phyloP scores from a whole-genome alignment of 1,140 invertebrate species.

The Thaumatotibia leucotreta region DNA sequence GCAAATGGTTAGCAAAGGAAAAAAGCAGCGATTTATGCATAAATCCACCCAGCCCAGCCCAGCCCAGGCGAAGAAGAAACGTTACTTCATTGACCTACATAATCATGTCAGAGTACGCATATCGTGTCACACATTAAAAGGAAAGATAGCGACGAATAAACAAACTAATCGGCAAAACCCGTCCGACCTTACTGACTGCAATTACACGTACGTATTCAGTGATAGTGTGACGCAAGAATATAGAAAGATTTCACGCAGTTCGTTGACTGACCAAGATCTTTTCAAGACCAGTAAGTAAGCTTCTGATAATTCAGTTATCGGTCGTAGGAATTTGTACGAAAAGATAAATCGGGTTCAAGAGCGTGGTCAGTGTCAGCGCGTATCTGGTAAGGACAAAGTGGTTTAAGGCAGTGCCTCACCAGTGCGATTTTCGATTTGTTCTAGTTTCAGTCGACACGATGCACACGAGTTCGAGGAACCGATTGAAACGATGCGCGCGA shows the following conservation, averaged over 20 bases:
- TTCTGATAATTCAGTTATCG: neutral
- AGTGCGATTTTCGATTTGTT: neutral
- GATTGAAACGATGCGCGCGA: neutral
- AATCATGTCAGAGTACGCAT: neutral
- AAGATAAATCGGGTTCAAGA: conserved; percentile 1
- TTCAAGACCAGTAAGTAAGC: neutral
- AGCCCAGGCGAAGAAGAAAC: neutral
- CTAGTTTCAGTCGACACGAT: neutral
- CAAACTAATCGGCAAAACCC: neutral
- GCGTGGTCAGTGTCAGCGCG: neutral
- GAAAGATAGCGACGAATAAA: neutral
- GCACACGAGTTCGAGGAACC: neutral
- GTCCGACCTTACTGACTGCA: neutral
- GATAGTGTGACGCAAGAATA: neutral
- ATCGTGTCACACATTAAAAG: neutral
- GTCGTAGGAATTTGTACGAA: conserved; percentile 1
- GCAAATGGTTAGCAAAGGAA: neutral
- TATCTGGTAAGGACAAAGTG: neutral
- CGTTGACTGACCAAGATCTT: neutral
- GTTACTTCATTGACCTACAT: neutral
- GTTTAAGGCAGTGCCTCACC: neutral
- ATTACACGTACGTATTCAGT: neutral
- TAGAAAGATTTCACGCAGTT: neutral
- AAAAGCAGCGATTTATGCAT: neutral
- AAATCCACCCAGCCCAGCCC: neutral